Percentiles rank a stretch among this genome's conserved stretches.
phyloP scores from a whole-genome alignment of 1,140 invertebrate genomes.

The fruit fly (Drosophila melanogaster) region DNA sequence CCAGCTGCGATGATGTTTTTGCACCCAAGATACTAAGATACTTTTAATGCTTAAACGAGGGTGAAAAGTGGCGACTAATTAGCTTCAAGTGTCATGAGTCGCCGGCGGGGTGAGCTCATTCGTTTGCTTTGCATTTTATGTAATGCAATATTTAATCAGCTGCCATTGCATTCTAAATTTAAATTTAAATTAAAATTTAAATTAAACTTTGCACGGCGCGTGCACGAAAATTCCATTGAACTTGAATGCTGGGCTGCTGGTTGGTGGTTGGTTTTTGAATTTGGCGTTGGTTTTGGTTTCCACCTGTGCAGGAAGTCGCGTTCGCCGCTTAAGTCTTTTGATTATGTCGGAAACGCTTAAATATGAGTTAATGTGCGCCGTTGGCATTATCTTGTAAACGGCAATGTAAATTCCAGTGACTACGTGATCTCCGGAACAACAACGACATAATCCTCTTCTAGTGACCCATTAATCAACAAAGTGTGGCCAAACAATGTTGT shows the following conservation, averaged over 20 bases:
- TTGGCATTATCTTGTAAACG: conserved; percentile 36
- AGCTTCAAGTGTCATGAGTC: conserved; percentile 38
- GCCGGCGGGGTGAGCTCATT: conserved; percentile 31
- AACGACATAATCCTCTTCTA: conserved; percentile 48
- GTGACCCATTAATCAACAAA: conserved; percentile 28
- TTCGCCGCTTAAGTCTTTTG: conserved; percentile 78
- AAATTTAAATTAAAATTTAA: conserved; percentile 51
- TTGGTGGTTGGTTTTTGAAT: background rate
- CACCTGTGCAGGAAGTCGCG: conserved; percentile 63
- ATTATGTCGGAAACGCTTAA: conserved; percentile 46
- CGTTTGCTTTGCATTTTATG: conserved; percentile 48
- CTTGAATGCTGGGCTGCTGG: conserved; percentile 41
- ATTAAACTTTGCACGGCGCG: conserved; percentile 35
- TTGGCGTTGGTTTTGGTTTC: background rate
- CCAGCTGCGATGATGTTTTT: conserved; percentile 33
- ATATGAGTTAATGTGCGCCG: conserved; percentile 41
- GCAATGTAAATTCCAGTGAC: conserved; percentile 54
- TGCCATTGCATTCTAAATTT: conserved; percentile 56
- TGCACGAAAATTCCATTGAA: conserved; percentile 66
- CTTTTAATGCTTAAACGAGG: conserved; percentile 55
- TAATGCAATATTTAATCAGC: conserved; percentile 62
- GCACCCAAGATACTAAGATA: conserved; percentile 27
- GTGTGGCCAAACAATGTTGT: conserved; percentile 23
- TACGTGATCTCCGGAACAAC: conserved; percentile 47
- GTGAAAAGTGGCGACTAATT: conserved; percentile 64